phyloP scores from a whole-genome alignment of 2,113 vertebrate species.

The Junco hyemalis region DNA sequence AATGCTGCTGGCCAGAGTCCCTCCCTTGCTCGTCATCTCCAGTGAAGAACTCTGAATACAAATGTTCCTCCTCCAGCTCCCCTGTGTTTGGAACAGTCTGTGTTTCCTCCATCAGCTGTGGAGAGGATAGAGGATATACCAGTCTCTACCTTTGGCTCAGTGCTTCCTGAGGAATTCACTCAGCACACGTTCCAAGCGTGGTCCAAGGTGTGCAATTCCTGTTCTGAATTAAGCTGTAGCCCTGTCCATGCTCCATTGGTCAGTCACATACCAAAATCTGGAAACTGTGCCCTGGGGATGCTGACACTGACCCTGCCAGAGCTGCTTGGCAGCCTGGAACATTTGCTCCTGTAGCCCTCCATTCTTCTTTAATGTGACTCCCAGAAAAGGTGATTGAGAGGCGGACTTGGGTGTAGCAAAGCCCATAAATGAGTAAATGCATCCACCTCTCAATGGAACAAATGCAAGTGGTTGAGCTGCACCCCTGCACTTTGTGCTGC shows the following conservation, averaged over 20 bases:
- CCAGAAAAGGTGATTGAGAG: background rate
- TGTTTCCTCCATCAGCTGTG: background rate
- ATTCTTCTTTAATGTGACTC: background rate
- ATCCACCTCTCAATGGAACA: background rate
- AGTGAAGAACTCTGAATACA: background rate
- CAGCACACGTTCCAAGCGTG: rapidly evolving
- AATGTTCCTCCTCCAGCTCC: background rate
- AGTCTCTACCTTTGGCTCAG: background rate
- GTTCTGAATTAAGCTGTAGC: background rate
- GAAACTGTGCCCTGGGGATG: background rate
- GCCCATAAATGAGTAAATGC: background rate
- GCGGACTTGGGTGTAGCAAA: background rate
- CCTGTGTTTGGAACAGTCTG: background rate
- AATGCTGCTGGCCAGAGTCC: background rate
- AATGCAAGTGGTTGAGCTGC: background rate
- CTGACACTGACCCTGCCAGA: background rate
- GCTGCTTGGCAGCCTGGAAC: background rate
- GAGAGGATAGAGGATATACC: background rate
- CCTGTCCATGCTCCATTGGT: background rate
- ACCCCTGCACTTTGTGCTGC: background rate
- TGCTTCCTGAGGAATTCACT: background rate
- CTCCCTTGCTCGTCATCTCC: background rate
- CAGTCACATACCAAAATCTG: background rate
- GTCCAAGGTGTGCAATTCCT: background rate
- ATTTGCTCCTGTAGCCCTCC: rapidly evolving